Percentiles rank a stretch among this genome's conserved stretches.
Evolutionary conservation across 2,113 vertebrate genomes (phyloP).

Genomic region (Daphoenositta chrysoptera): DNA sequence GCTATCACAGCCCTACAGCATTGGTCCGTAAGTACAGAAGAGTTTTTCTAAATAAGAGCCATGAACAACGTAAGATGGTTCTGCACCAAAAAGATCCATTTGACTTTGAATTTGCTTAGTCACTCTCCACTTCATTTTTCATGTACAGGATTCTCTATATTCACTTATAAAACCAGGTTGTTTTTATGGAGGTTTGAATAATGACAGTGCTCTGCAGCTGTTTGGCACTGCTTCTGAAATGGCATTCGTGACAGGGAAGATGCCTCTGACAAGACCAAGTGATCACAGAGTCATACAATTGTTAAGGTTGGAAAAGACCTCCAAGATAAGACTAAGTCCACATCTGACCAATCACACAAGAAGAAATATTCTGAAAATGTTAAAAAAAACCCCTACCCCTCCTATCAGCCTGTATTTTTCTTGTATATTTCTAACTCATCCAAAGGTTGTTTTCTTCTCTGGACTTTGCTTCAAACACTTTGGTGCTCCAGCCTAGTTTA

Average conservation of each 20-base stretch:
- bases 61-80: not conserved
- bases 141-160: not conserved
- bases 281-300: not conserved
- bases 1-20: not conserved
- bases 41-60: not conserved
- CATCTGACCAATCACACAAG: not conserved
- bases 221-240: not conserved
- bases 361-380: not conserved
- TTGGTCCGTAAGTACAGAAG: not conserved
- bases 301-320: not conserved
- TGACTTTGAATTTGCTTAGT: slow-evolving; percentile 11
- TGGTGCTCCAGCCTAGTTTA: not conserved
- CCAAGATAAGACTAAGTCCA: not conserved
- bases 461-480: not conserved
- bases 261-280: not conserved
- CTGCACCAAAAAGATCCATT: not conserved
- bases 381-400: not conserved
- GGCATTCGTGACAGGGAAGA: not conserved
- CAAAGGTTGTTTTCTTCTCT: not conserved
- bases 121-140: slow-evolving; percentile 1
- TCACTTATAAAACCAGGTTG: not conserved
- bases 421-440: not conserved
- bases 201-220: not conserved
- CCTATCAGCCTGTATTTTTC: not conserved
- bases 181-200: not conserved